These are phyloP conservation scores for Galleria mellonella DNA, from an alignment of 1,140 invertebrate genomes.

Conservation along the genomic window DNA sequence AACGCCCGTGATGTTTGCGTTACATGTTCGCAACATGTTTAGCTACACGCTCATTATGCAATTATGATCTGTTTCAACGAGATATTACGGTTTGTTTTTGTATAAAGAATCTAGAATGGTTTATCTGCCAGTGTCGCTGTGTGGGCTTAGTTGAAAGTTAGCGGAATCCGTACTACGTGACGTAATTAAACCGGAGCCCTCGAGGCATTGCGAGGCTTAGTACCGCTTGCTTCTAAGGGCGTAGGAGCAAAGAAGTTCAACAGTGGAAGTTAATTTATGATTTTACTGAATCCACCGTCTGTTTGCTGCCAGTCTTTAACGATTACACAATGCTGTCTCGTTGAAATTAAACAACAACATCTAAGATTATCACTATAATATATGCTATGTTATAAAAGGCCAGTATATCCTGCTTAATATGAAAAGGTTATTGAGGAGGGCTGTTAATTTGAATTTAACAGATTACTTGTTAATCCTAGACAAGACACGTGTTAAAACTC, in stretches of 20 bases:
- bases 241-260: slow-evolving; percentile 15
- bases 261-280: slow-evolving; percentile 3
- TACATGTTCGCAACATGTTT: background rate
- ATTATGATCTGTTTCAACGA: too few species aligned
- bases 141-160: slow-evolving; percentile 61
- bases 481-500: too few species aligned
- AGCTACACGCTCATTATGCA: too few species aligned
- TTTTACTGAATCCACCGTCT: background rate
- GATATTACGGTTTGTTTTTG: slow-evolving; percentile 1
- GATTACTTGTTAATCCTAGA: too few species aligned
- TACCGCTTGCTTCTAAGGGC: slow-evolving; percentile 22
- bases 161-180: slow-evolving; percentile 56
- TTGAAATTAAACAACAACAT: too few species aligned
- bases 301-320: too few species aligned
- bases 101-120: background rate
- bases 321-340: too few species aligned
- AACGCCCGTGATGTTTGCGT: slow-evolving; percentile 36
- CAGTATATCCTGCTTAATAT: too few species aligned
- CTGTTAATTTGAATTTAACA: too few species aligned
- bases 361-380: too few species aligned
- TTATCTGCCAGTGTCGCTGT: slow-evolving; percentile 22
- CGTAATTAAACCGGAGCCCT: slow-evolving; percentile 48
- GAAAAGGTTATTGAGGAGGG: too few species aligned
- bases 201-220: slow-evolving; percentile 30
- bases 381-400: too few species aligned